Percentiles rank a stretch among this genome's conserved stretches.
These are phyloP conservation scores for Neoseiulus cucumeris DNA, from an alignment of 1,140 invertebrate species.

Conservation along the genomic window DNA sequence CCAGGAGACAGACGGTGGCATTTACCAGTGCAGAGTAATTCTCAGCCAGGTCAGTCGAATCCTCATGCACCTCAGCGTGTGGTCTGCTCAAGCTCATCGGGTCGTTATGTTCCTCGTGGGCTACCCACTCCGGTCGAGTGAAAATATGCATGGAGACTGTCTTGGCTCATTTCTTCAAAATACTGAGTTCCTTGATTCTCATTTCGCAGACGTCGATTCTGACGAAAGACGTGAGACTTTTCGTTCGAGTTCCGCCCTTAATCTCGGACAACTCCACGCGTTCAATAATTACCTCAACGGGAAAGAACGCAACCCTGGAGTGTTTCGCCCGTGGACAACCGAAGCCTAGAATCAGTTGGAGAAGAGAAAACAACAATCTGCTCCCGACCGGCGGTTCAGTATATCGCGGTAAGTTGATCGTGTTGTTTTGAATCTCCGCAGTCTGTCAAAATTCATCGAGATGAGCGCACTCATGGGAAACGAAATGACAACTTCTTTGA, in stretches of 20 bases:
- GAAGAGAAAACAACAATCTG: slow-evolving; percentile 75
- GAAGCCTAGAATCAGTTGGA: slow-evolving; percentile 61
- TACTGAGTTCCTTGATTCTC: too few relatives aligned
- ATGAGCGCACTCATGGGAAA: too few relatives aligned
- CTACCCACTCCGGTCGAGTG: too few relatives aligned
- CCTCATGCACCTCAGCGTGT: too few relatives aligned
- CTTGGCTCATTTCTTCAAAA: too few relatives aligned
- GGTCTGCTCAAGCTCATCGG: too few relatives aligned
- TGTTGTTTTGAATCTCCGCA: too few relatives aligned
- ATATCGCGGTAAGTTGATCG: slow-evolving; percentile 13
- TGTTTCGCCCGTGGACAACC: slow-evolving; percentile 60
- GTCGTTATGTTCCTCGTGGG: too few relatives aligned
- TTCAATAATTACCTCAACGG: slow-evolving; percentile 59
- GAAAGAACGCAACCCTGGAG: slow-evolving; percentile 52
- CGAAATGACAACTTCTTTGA: too few relatives aligned
- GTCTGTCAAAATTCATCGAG: too few relatives aligned
- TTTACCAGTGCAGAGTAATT: slow-evolving; percentile 64
- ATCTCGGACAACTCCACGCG: slow-evolving; percentile 80
- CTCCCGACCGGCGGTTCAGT: slow-evolving; percentile 49
- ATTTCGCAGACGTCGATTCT: neutral
- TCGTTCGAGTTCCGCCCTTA: slow-evolving; percentile 43
- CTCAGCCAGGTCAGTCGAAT: neutral
- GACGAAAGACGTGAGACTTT: slow-evolving; percentile 15
- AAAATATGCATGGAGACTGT: too few relatives aligned
- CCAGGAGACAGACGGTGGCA: slow-evolving; percentile 74